Evolutionary conservation across 2,888 invertebrate genomes (phyloP).

Genomic region (Drosophila hamatofila): DNA sequence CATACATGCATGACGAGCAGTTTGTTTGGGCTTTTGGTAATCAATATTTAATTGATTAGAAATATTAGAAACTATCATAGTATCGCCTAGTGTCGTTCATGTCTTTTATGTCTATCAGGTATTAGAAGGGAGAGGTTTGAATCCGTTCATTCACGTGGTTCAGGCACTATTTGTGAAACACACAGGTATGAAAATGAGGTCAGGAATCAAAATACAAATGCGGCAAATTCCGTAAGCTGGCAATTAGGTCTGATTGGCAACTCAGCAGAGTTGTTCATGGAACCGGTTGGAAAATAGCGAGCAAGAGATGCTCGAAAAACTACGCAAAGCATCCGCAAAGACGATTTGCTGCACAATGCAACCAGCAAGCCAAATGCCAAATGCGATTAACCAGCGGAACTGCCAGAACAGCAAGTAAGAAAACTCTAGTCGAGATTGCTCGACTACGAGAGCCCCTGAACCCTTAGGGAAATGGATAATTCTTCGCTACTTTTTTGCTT

Average conservation of each 20-base stretch:
- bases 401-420: conserved; percentile 24
- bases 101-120: background rate
- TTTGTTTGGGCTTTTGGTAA: conserved; percentile 38
- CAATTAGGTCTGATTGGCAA: conserved; percentile 68
- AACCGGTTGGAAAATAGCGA: conserved; percentile 25
- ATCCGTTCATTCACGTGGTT: background rate
- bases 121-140: background rate
- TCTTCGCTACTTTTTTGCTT: no score
- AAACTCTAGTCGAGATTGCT: no score
- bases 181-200: background rate
- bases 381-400: conserved; percentile 67
- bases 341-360: conserved; percentile 64
- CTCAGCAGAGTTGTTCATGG: background rate
- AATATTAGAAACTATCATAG: background rate
- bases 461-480: no score
- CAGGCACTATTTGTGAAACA: no score
- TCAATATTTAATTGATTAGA: conserved; percentile 65
- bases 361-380: conserved; percentile 55
- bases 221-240: background rate
- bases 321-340: conserved; percentile 21
- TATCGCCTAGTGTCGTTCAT: background rate
- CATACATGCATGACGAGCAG: conserved; percentile 24
- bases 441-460: no score
- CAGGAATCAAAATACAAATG: conserved; percentile 4
- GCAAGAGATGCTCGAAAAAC: conserved; percentile 30